Evolutionary conservation across 1,140 invertebrate genomes (phyloP).

Genomic region (Dendrolimus kikuchii): DNA sequence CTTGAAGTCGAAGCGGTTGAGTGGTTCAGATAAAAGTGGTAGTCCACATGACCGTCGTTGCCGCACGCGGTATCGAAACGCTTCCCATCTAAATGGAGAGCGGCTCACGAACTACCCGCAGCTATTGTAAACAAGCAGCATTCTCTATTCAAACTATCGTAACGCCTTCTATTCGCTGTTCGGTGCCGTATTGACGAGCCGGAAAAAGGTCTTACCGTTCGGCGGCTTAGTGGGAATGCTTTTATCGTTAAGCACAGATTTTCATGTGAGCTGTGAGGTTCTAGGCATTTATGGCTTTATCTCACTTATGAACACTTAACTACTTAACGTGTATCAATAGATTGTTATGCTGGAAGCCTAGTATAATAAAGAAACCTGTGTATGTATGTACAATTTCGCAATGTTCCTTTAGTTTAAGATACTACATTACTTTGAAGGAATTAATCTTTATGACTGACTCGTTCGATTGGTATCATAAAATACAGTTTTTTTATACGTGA

Average conservation of each 20-base stretch:
- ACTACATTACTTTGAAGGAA: too few relatives aligned
- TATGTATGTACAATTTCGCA: too few relatives aligned
- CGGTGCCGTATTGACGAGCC: slow-evolving; percentile 39
- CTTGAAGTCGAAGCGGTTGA: slow-evolving; percentile 12
- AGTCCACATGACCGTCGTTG: slow-evolving; percentile 30
- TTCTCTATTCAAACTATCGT: slow-evolving; percentile 55
- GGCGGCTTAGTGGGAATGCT: slow-evolving; percentile 23
- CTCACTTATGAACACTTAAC: neutral
- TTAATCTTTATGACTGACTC: too few relatives aligned
- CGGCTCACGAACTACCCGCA: slow-evolving; percentile 49
- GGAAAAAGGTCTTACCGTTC: slow-evolving; percentile 36
- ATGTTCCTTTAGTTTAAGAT: too few relatives aligned
- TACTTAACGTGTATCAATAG: too few relatives aligned
- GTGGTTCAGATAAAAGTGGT: slow-evolving; percentile 30
- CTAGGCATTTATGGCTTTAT: slow-evolving; percentile 24
- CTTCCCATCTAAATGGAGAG: slow-evolving; percentile 53
- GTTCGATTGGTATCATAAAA: too few relatives aligned
- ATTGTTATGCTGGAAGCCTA: too few relatives aligned
- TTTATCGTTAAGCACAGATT: slow-evolving; percentile 33
- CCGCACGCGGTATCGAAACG: slow-evolving; percentile 43
- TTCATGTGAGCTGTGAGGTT: slow-evolving; percentile 22
- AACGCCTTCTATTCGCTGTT: slow-evolving; percentile 40
- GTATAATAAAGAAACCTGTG: too few relatives aligned
- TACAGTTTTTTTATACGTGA: too few relatives aligned
- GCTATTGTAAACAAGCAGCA: slow-evolving; percentile 53